phyloP scores from a whole-genome alignment of 1,140 invertebrate genomes.

The Plectrocnemia conspersa region DNA sequence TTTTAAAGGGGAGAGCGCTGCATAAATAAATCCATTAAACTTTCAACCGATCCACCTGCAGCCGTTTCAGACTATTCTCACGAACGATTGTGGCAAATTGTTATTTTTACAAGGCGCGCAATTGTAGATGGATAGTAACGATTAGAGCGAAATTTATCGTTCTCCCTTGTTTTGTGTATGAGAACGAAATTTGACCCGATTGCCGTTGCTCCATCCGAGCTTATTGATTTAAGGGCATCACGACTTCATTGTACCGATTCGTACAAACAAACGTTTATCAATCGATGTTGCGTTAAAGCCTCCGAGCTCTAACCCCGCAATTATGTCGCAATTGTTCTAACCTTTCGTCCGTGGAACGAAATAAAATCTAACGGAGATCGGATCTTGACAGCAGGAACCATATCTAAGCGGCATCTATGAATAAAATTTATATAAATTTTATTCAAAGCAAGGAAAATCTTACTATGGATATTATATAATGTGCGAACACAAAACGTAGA shows the following conservation, averaged over 20 bases:
- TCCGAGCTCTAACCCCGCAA: conserved; percentile 6
- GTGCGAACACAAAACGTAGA: too few relatives aligned
- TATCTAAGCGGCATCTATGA: too few relatives aligned
- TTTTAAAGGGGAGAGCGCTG: too few relatives aligned
- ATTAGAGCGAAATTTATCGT: conserved; percentile 27
- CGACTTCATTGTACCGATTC: conserved; percentile 27
- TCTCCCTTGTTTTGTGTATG: conserved; percentile 30
- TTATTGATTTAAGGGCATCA: conserved; percentile 36
- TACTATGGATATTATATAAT: too few relatives aligned
- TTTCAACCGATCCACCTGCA: too few relatives aligned
- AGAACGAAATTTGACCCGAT: conserved; percentile 30
- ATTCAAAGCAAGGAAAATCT: too few relatives aligned
- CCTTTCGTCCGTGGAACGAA: conserved; percentile 12
- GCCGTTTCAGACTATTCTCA: too few relatives aligned
- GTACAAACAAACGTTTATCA: conserved; percentile 25
- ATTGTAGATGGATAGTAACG: neutral
- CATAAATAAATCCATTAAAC: too few relatives aligned
- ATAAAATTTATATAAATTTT: too few relatives aligned
- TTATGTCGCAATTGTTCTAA: conserved; percentile 20
- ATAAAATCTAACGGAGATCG: neutral
- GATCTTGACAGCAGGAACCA: conserved; percentile 7
- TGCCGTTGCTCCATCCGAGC: conserved; percentile 18
- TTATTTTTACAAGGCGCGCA: too few relatives aligned
- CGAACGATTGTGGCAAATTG: too few relatives aligned
- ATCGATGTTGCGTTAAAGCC: conserved; percentile 10